These are phyloP conservation scores for Chlorodrepanis virens DNA, from an alignment of 2,113 vertebrate species.

Conservation along the genomic window DNA sequence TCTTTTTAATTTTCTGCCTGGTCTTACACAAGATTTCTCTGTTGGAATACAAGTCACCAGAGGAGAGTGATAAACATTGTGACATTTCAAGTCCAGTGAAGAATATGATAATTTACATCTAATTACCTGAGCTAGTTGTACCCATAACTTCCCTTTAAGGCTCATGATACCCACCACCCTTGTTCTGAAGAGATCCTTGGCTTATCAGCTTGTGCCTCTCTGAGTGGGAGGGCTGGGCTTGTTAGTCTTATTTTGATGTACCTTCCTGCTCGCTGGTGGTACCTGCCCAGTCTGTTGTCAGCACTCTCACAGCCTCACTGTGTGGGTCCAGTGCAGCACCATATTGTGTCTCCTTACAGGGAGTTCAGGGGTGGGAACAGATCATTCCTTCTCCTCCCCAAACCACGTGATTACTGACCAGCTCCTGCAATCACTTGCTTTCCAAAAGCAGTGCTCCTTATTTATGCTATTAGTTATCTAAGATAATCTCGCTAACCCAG, in stretches of 20 bases:
- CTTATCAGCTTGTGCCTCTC: not conserved
- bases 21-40: not conserved
- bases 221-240: not conserved
- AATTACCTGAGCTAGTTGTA: not conserved
- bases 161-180: rapidly evolving
- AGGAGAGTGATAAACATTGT: not conserved
- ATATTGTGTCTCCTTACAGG: not conserved
- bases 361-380: not conserved
- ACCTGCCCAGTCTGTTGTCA: not conserved
- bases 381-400: not conserved
- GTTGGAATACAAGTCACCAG: not conserved
- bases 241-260: not conserved
- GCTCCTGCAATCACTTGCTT: not conserved
- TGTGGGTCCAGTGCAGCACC: not conserved
- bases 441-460: not conserved
- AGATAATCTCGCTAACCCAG: not conserved
- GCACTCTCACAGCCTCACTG: not conserved
- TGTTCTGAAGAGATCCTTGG: not conserved
- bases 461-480: not conserved
- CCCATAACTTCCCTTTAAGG: not conserved
- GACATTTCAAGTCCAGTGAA: not conserved
- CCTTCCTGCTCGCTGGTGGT: not conserved
- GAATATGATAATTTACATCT: not conserved
- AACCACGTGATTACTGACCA: not conserved
- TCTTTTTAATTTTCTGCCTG: not conserved